Base-by-base conservation (phyloP, 2,113 vertebrate species). In the Eurypyga helias region DNA sequence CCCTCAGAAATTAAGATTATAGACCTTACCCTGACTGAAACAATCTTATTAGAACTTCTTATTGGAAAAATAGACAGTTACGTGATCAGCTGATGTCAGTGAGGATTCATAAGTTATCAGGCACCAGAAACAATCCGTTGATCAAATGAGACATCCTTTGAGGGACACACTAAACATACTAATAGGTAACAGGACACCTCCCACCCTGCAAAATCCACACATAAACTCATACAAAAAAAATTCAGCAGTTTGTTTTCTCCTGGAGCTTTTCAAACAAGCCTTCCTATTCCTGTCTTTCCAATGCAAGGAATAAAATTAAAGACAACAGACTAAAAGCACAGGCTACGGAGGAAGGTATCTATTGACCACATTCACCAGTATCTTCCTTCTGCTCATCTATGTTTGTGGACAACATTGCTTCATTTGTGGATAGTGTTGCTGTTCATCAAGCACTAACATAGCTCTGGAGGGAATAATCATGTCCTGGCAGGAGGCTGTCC, bases 401-500 rank as follows among this genome's bases (percentile, higher is more conserved):
- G 64, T 86, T 92, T 89, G 73, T 71, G 45, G 71, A 81, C 60
- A 90, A 60, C 48, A 51, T 28, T 57, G 60, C 55, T 21, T 92
- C 55, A 49, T 76, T 78, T 86, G 79, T 26, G 60, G 69, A 13
- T 17, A 84, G 58, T 2, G 7, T 45, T 89, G 83, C 55, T 89
- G 60, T 70, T 94, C 79, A 89, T 73, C 90, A 92, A 75, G 61
- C 33, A 45, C 84, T 90, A 83, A 77, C 85, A 80, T 26, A 83
- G 38, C 60, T 89, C 83, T 20, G 33, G 64, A 93, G 64, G 80
- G 24, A 91, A 82, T 84, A 95, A 92, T 92, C 77, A 72, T 36
- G 46, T 75, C 89, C 52, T 96, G 69, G 92, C 83, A 95, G 94
- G 92, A 95, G 86, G 86, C n/a, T 89, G 65, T 84, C 86, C 91